Evolutionary conservation across 2,797 vertebrate genomes (phyloP), one percentile per base, ranked within the genome.

Genomic region (Octomys mimax): DNA sequence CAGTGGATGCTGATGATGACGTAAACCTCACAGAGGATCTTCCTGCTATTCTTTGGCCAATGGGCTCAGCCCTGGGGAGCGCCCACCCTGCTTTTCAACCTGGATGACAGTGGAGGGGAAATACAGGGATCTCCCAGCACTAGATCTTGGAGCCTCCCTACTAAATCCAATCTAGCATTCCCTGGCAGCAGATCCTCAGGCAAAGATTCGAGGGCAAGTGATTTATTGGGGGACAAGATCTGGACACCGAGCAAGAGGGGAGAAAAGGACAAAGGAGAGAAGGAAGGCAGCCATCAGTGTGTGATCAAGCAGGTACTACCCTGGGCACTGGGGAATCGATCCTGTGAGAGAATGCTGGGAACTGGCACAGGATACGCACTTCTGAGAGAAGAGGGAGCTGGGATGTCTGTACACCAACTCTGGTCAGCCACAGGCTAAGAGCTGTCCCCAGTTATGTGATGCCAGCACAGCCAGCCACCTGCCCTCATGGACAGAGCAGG

Each of bases 121-220:
- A 68, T 77, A 66, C 61, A 57, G 36, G 71, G 84, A 54, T 73
- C 28, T 46, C 36, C 22, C 36, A 33, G 31, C 16, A 21, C 31
- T 10, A 6, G 5, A 70, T 62, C 33, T 70, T 75, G 6, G n/a
- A 84, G 24, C 2, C 16, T 89, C 87, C 49, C 21, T 6, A 52
- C 31, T 21, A 31, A 64, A 21, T 91, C 46, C 82, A 88, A 3
- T 71, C 81, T 73, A 78, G 5, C 87, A n/a, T 57, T 73, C 31
- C 31, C 57, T 7, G 62, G 52, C 87, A 89, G 24, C 28, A 92
- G 62, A 42, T 4, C 10, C 36, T 57, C 49, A 78, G 78, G 33
- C 31, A 89, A 92, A 83, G 3, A 78, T 52, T 94, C 6, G 6
- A 71, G 57, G 92, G 8, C 14, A 82, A 86, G 36, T 92, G 16